Base-by-base conservation (phyloP, 2,797 vertebrate genomes). In the Galaxias olidus region DNA sequence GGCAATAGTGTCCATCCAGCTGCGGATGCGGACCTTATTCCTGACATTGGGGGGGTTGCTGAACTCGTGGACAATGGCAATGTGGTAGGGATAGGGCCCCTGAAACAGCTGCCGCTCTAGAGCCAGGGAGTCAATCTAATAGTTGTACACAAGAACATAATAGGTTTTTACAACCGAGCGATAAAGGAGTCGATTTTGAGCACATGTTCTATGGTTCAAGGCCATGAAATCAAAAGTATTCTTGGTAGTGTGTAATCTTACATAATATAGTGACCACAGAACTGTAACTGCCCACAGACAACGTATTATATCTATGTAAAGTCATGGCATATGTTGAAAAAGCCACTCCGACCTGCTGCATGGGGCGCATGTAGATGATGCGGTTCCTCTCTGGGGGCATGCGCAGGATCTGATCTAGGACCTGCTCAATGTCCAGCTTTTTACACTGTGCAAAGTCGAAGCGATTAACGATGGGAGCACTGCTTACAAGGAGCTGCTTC, bases 1-100 rank as follows among this genome's bases (percentile, higher is more conserved):
- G 61, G 97, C 96, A 59, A 99, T 96, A 0, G 96, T 98, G 89
- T 99, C 97, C 97, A 99, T 98, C 97, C 97, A 99, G 83, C 96
- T 98, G 41, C 97, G 94, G 70, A 99, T 92, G 50, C 97, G 95
- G 73, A 98, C 96, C 79, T 99, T 99, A 86, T 99, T 99, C 63
- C 96, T 91, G 44, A 98, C 95, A 14, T 99, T 99, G 63, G 97
- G 97, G 0, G 97, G 97, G 71, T 96, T 98, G 83, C 97, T 98
- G 89, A 98, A 99, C 67, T 99, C 97, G 12, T 99, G 96, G 73
- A 99, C 96, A 14, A 99, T 92, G 45, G 95, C 96, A 8, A 99
- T 98, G 73, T 99, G 97, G 76, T 99, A 99, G 0, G 97, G 95
- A 67, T 98, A 99, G 1, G 97, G 97, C 0, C 97, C 97, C 66